Base-by-base conservation (phyloP, 2,888 invertebrate species). In the Junonia oenone region DNA sequence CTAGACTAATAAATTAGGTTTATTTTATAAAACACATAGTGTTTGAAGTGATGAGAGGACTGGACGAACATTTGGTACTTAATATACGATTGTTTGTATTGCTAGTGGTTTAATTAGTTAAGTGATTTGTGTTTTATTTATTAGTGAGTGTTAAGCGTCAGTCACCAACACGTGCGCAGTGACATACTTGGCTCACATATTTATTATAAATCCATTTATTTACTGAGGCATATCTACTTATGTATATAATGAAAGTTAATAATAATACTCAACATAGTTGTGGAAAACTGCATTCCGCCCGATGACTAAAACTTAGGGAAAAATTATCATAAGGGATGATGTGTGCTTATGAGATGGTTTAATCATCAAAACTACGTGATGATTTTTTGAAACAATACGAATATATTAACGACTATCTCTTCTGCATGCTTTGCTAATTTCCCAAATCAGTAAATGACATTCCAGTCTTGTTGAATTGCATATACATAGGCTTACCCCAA, bases 201-300 rank as follows among this genome's bases (percentile, higher is more conserved):
- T 48, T 76, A 66, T 73, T 63, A 68, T 75, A 71, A 78, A 81
- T 82, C 77, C 77, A 77, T 83, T 81, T 79, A 77, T 82, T 83
- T 81, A 81, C 74, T 82, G 68, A 85, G 79, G 75, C 76, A 72
- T 82, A 78, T 85, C 78, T 87, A 87, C 83, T 83, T 88, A 84
- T 88, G 85, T 89, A 88, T 88, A 86, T 90, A 88, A 88, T 83
- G 86, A 84, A 69, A 57, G 64, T 65, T 72, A 66, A 79, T 84
- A 76, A 80, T 81, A 86, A 88, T 87, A 89, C 87, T 89, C 88
- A 88, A 88, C 88, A 83, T 89, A 88, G 89, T 90, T 90, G 90
- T 90, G 90, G 90, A 89, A 89, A 86, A 89, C 87, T 88, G 91
- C 91, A 90, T 90, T 90, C 90, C 90, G 89, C 90, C 89, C 89